Percentiles rank a stretch among this genome's conserved stretches.
Conservation (phyloP, 2,888 invertebrate species). For the Catocala nupta region DNA sequence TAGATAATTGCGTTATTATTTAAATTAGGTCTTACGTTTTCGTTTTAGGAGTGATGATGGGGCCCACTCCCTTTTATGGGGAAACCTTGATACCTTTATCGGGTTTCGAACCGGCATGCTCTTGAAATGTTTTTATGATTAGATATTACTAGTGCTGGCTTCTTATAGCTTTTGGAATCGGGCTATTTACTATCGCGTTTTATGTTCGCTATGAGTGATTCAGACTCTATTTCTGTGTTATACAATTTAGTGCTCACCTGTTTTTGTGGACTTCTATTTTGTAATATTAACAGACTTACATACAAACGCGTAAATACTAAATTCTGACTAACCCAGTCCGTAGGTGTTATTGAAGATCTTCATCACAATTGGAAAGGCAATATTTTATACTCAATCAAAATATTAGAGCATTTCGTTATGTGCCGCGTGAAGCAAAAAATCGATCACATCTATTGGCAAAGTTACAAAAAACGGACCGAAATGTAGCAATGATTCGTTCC, state of each 20-base stretch:
- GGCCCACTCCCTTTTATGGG: slow-evolving; percentile 31
- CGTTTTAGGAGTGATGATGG: slow-evolving; percentile 47
- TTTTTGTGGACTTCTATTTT: slow-evolving; percentile 4
- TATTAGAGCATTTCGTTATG: no score
- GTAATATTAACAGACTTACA: background rate
- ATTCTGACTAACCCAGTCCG: background rate
- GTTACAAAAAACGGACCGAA: no score
- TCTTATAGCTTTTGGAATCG: slow-evolving; percentile 24
- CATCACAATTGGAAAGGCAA: no score
- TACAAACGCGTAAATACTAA: background rate
- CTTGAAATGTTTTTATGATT: slow-evolving; percentile 40
- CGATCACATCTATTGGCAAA: no score
- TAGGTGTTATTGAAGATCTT: background rate
- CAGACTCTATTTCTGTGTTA: slow-evolving; percentile 15
- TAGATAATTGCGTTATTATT: slow-evolving; percentile 38
- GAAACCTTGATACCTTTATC: slow-evolving; percentile 44
- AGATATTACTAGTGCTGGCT: slow-evolving; percentile 26
- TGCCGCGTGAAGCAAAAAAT: no score
- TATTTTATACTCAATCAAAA: no score
- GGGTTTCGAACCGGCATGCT: slow-evolving; percentile 42
- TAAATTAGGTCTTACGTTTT: slow-evolving; percentile 39
- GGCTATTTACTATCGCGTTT: slow-evolving; percentile 9
- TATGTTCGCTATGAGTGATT: slow-evolving; percentile 11
- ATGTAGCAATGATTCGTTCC: no score
- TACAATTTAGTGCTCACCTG: background rate